Base-by-base conservation (phyloP, 92 coral and sea anemone genomes). In the Phenganax stokvisi region DNA sequence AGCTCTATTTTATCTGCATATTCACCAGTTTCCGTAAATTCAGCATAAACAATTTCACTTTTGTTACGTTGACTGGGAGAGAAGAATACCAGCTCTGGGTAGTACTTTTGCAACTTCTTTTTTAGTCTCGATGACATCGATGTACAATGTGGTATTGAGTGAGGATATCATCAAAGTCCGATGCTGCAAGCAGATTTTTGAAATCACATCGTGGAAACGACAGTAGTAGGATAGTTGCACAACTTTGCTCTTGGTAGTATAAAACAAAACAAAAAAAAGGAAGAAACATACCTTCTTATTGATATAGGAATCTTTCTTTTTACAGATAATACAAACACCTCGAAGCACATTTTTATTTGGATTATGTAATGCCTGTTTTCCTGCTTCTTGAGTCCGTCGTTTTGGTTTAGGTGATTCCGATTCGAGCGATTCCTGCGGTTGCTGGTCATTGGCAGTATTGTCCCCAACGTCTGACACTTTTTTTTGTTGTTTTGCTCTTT, bases 311-410 rank as follows among this genome's bases (percentile, higher is more conserved):
- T 57, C 54, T 73, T 73, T 73, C 12, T 17, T 73, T 73, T 73
- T 73, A 73, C 77, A 73, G n/a, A 73, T 73, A 73, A 73, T 73
- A 30, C 77, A 73, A 16, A 73, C 59, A 2, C 53, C 77, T 73
- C 62, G 77, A 28, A 73, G 65, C 65, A 59, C 65, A 25, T 59
- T 59, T 13, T 13, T 0, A 59, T 59, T 59, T 20, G 65, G 65
- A 59, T 13, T 37, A 37, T 0, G 0, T 37, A 37, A 37, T 37
- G 47, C 1, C 2, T 13, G 65, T 59, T 20, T 13, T 20, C 27
- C 27, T 59, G 16, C 7, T 13, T 13, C 16, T 59, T 0, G n/a
- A 7, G n/a, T 13, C 27, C n/a, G 16, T 59, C 65, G 2, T 59
- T 59, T 59, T 6, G 65, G 65, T 59, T 59, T 59, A 13, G 65